Base-by-base conservation (phyloP, 2,113 vertebrate species). In the Rhizomys pruinosus region DNA sequence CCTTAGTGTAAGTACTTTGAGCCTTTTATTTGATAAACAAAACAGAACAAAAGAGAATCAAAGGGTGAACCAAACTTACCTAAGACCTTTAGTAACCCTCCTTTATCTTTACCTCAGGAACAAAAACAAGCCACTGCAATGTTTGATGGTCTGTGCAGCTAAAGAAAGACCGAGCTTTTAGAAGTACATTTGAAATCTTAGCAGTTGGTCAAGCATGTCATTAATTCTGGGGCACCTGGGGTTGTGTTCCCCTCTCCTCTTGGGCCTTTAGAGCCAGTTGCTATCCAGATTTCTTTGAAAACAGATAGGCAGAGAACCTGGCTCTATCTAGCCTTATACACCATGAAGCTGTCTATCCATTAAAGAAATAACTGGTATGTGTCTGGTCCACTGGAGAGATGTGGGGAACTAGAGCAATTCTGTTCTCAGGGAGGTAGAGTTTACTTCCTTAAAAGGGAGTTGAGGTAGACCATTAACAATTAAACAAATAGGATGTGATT, bases 31-130 rank as follows among this genome's bases (percentile, higher is more conserved):
- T 92, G 93, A 39, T 82, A 86, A 94, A 90, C 52, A 87, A 78
- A 91, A 89, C 59, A 89, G 74, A 86, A 93, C 63, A 84, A 95
- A 95, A 77, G 64, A 72, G 92, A 92, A 84, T 94, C 57, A 94
- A 95, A 96, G 78, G 52, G 85, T 96, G 90, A 95, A 79, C 81
- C 37, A 94, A 96, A 86, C 72, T 71, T 80, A 84, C 59, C 87
- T 87, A 47, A 39, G 66, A 76, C 90, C 39, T 91, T 90, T 69
- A 44, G 42, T 44, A 84, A 81, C 37, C 22, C 57, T 73, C 34
- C 39, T 95, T 84, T 90, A 10, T 81, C 59, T 90, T 94, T 90
- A 76, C 77, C 12, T 81, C 27, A 39, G 84, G 42, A 96, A 66
- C 59, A 90, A 74, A 89, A 80, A 61, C 63, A 61, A 42, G 13